Evolutionary conservation across 2,113 vertebrate species (phyloP).

Genomic region (Monarcha castaneiventris): DNA sequence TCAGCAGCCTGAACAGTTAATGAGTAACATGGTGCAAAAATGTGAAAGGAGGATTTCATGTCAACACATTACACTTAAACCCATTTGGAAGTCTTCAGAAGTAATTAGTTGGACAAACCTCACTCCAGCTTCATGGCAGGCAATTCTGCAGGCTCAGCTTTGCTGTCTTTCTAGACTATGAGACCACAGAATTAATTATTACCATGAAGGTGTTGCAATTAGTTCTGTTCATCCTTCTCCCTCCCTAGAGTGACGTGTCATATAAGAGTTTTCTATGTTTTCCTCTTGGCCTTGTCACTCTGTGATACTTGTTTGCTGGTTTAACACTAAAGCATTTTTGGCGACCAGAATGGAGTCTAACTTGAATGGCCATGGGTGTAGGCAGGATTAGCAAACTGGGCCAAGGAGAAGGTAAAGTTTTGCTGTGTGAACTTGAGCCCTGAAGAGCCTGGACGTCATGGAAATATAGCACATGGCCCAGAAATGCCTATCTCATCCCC

Average conservation of each 20-base stretch:
- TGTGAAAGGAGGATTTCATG: neutral
- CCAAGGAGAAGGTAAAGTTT: neutral
- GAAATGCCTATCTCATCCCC: neutral
- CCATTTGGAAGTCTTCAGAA: neutral
- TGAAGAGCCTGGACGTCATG: neutral
- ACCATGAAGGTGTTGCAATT: neutral
- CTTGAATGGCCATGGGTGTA: neutral
- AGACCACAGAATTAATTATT: neutral
- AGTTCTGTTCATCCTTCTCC: neutral
- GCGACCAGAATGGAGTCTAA: neutral
- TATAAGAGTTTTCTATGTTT: neutral
- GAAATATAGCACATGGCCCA: neutral
- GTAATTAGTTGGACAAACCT: neutral
- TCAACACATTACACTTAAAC: neutral
- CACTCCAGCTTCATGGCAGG: neutral
- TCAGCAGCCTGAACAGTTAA: neutral
- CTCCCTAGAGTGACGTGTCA: fast-evolving
- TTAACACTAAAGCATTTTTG: neutral
- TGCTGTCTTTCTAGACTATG: neutral
- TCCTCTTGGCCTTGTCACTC: neutral
- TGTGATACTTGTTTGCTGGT: neutral
- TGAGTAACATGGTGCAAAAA: neutral
- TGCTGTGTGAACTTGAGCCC: neutral
- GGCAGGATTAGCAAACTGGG: neutral
- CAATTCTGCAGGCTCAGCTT: neutral